phyloP scores from a whole-genome alignment of 2,888 invertebrate species.

The Mantis religiosa region DNA sequence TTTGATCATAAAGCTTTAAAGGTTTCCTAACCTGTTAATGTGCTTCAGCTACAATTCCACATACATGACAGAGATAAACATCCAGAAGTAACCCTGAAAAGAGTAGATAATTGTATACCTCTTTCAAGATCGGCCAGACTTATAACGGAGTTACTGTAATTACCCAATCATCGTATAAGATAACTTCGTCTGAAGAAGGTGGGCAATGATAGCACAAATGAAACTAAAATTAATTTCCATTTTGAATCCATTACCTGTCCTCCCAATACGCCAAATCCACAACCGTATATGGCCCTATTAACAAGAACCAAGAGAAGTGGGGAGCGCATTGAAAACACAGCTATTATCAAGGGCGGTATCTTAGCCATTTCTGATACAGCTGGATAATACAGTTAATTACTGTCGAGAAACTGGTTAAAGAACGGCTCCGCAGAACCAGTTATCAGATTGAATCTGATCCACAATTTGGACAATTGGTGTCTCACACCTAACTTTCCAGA shows the following conservation, averaged over 20 bases:
- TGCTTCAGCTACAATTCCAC: too few species aligned
- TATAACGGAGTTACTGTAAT: background rate
- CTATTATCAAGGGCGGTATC: background rate
- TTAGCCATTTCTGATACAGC: background rate
- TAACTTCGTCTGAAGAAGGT: background rate
- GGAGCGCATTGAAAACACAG: background rate
- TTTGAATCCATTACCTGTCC: background rate
- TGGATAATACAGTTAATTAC: background rate
- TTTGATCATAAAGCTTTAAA: too few species aligned
- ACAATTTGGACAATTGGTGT: background rate
- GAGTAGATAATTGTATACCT: too few species aligned
- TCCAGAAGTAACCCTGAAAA: too few species aligned
- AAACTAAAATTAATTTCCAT: background rate
- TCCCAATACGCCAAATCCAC: background rate
- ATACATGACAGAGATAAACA: too few species aligned
- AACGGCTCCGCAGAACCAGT: background rate
- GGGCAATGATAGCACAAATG: background rate
- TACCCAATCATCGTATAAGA: background rate
- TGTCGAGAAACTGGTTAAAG: background rate
- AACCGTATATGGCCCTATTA: background rate
- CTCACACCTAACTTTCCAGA: background rate
- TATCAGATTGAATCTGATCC: background rate
- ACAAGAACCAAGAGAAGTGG: background rate
- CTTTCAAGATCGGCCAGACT: too few species aligned
- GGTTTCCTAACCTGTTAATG: too few species aligned